These are phyloP conservation scores for Oscheius sp. DNA, from an alignment of 2,888 invertebrate species.

Conservation along the genomic window DNA sequence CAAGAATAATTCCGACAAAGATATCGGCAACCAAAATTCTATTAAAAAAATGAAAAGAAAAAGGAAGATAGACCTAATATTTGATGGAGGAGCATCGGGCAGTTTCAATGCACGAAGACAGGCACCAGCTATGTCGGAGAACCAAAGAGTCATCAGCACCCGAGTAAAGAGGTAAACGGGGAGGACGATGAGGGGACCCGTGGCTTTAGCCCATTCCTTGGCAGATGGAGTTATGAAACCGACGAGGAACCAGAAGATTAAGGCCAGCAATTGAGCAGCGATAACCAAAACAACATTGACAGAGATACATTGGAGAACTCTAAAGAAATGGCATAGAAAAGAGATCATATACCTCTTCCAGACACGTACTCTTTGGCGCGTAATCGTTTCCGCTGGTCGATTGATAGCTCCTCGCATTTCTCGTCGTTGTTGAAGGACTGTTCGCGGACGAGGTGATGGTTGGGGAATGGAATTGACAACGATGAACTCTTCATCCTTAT, in stretches of 20 bases:
- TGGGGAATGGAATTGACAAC: slow-evolving; percentile 19
- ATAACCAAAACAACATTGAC: slow-evolving; percentile 37
- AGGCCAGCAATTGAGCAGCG: slow-evolving; percentile 33
- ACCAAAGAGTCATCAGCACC: slow-evolving; percentile 58
- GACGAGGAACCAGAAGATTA: slow-evolving; percentile 37
- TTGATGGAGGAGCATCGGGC: slow-evolving; percentile 34
- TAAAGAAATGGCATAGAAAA: slow-evolving; percentile 21
- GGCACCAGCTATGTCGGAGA: slow-evolving; percentile 61
- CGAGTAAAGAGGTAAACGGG: slow-evolving; percentile 54
- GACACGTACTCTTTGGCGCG: slow-evolving; percentile 31
- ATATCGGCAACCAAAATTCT: slow-evolving; percentile 39
- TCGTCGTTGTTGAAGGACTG: slow-evolving; percentile 28
- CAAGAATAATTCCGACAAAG: slow-evolving; percentile 55
- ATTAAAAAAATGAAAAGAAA: slow-evolving; percentile 14
- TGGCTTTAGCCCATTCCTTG: slow-evolving; percentile 12
- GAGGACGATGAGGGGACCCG: slow-evolving; percentile 31
- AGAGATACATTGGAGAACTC: slow-evolving; percentile 44
- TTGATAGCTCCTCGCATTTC: slow-evolving; percentile 9
- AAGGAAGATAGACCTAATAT: slow-evolving; percentile 33
- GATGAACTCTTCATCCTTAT: slow-evolving; percentile 41
- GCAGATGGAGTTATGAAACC: slow-evolving; percentile 34
- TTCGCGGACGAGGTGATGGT: slow-evolving; percentile 1
- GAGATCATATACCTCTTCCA: slow-evolving; percentile 36
- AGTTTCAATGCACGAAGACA: slow-evolving; percentile 44
- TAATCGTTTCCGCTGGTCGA: slow-evolving; percentile 33